Conservation (phyloP, 2,113 vertebrate species). For the Vireo altiloquus region DNA sequence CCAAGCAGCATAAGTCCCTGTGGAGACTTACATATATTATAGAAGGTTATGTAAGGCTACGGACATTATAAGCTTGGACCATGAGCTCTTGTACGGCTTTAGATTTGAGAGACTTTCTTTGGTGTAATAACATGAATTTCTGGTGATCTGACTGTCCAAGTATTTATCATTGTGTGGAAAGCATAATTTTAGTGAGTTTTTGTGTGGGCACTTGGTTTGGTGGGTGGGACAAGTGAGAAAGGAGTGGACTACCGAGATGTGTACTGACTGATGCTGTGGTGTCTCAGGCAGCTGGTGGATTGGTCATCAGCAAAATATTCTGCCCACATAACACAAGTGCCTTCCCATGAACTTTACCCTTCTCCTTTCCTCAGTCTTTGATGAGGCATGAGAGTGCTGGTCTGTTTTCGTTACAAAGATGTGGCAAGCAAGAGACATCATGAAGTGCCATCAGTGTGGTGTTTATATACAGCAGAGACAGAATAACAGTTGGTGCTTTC, state of each 20-base stretch:
- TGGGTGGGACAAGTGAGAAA: background rate
- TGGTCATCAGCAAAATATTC: background rate
- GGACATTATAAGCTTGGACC: background rate
- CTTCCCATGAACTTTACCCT: background rate
- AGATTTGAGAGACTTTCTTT: background rate
- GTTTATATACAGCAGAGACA: background rate
- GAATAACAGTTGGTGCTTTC: background rate
- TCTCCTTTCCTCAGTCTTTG: background rate
- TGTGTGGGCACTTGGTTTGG: background rate
- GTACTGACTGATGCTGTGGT: background rate
- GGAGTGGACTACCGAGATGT: background rate
- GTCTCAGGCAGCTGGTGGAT: background rate
- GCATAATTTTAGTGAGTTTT: background rate
- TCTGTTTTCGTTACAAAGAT: background rate
- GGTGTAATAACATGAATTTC: background rate
- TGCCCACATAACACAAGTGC: background rate
- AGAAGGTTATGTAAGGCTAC: background rate
- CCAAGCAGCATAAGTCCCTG: background rate
- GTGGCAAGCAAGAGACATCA: background rate
- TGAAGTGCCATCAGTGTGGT: background rate
- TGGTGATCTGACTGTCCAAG: background rate
- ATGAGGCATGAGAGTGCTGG: rapidly evolving
- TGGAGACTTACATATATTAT: background rate
- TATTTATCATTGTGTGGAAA: background rate
- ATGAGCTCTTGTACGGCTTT: background rate